A percentile compares a stretch with the other conserved stretches of the same genome.
phyloP scores from a whole-genome alignment of 2,113 vertebrate genomes.

The Limnothrissa miodon region DNA sequence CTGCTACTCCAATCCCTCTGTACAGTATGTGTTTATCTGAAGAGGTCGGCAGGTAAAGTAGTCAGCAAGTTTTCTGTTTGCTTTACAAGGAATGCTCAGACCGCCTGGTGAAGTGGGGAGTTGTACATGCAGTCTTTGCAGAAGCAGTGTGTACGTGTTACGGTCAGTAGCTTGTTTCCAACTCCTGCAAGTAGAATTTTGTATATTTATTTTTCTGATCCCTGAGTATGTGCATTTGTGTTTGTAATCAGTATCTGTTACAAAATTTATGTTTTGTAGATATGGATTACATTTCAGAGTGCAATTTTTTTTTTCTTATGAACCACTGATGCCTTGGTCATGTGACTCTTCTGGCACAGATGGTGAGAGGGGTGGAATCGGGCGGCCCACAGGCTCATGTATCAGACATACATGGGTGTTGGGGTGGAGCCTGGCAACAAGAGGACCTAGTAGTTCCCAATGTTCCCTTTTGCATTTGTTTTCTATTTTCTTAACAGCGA shows the following conservation, averaged over 20 bases:
- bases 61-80: conserved; percentile 62
- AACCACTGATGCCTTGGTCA: conserved; percentile 19
- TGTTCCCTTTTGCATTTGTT: neutral
- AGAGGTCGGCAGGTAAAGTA: conserved; percentile 64
- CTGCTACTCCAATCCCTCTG: conserved; percentile 39
- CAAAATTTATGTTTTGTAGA: neutral
- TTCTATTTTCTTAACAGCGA: neutral
- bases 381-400: neutral
- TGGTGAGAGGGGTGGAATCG: conserved; percentile 28
- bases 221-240: conserved; percentile 30
- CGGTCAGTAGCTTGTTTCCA: neutral
- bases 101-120: conserved; percentile 49
- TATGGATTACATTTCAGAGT: conserved; percentile 38
- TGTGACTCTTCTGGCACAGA: conserved; percentile 38
- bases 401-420: neutral
- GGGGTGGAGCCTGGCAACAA: neutral
- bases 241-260: conserved; percentile 19
- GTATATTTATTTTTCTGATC: conserved; percentile 25
- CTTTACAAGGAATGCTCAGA: conserved; percentile 56
- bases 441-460: neutral
- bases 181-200: neutral
- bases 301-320: conserved; percentile 32
- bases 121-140: neutral
- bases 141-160: neutral
- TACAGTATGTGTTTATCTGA: conserved; percentile 41